These are phyloP conservation scores for Vesta saturnalis DNA, from an alignment of 2,888 invertebrate genomes.

Conservation along the genomic window DNA sequence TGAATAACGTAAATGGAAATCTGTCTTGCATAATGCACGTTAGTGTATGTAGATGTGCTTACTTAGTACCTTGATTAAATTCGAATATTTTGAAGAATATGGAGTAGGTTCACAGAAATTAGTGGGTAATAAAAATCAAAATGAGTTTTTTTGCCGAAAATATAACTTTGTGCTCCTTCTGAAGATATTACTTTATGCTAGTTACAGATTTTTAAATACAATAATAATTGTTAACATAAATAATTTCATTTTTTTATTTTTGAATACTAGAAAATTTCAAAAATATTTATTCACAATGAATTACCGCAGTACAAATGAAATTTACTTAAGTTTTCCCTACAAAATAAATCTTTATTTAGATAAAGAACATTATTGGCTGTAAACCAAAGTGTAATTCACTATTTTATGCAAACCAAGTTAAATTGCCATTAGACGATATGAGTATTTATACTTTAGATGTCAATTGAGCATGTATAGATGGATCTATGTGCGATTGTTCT, in stretches of 20 bases:
- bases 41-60: conserved; percentile 40
- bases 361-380: neutral
- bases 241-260: neutral
- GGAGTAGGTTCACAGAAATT: conserved; percentile 31
- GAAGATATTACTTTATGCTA: conserved; percentile 26
- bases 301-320: conserved; percentile 2
- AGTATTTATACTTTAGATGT: conserved; percentile 17
- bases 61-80: conserved; percentile 39
- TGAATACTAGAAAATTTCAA: neutral
- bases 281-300: neutral
- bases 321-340: neutral
- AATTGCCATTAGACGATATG: conserved; percentile 1
- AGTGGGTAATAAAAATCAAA: conserved; percentile 28
- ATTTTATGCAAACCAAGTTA: conserved; percentile 1
- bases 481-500: conserved; percentile 9
- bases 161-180: conserved; percentile 20
- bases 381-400: conserved; percentile 1
- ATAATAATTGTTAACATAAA: neutral
- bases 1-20: conserved; percentile 70
- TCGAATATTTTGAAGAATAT: conserved; percentile 35
- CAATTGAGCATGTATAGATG: conserved; percentile 24
- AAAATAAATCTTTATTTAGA: neutral
- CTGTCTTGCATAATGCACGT: conserved; percentile 44
- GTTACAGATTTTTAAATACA: conserved; percentile 2
- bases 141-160: conserved; percentile 23